Base-by-base conservation (phyloP, 1,140 invertebrate genomes). In the Pseudomyrmex pallidus region DNA sequence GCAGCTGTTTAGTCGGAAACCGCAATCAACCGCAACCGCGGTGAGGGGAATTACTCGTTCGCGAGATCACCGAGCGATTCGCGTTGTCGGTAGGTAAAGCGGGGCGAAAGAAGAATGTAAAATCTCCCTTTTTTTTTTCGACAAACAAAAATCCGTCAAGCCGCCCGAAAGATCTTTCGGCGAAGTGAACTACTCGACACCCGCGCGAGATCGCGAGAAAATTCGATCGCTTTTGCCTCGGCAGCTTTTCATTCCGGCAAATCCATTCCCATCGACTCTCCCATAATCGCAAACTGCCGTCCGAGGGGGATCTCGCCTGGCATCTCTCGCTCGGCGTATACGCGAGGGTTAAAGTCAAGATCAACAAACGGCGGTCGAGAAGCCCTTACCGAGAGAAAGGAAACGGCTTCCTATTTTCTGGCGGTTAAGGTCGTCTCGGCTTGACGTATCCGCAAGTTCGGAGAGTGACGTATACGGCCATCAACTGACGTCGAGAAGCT, bases 211-310 rank as follows among this genome's bases (percentile, higher is more conserved):
- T 77, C 73, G 64, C 22, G 59, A 52, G 74, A 57, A 67, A 67
- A 63, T 50, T 77, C 74, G 62, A 77, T 77, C 66, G 72, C 76
- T 80, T 35, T 74, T 74, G 80, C 68, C 35, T 35, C 59, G 50
- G 57, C 80, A 64, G 70, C 70, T 76, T 82, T 82, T 82, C 80
- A 82, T 74, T 72, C 61, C 54, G 48, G 72, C 70, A 63, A 82
- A 82, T 82, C 80, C 70, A 82, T 76, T 82, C 20, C 70, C 78
- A 70, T 82, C 72, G 70, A 74, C 67, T 82, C 67, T 82, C 78
- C 35, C 78, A 76, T 82, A 74, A 82, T 73, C 80, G 80, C 61
- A 64, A n/a, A n/a, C 61, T 57, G 48, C 54, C 74, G 59, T 48
- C n/a, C 70, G 70, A 54, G 54, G 57, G 52, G 80, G 74, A 62